Evolutionary conservation across 2,888 invertebrate genomes (phyloP).

Genomic region (Mimas tiliae): DNA sequence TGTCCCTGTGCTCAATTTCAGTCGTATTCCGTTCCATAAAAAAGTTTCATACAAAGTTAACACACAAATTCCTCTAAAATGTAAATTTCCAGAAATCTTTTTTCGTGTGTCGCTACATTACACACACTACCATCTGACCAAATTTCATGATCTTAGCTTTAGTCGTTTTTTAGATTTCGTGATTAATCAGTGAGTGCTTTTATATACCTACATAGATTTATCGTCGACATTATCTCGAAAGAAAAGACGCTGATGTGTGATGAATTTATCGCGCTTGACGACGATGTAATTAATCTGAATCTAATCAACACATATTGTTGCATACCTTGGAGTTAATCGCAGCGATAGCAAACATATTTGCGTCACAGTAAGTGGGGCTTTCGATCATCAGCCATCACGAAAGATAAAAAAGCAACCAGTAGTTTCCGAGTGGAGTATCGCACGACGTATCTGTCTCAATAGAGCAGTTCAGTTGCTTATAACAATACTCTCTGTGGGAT

Average conservation of each 20-base stretch:
- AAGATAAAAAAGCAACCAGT: constrained; percentile 52
- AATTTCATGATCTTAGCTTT: too few relatives aligned
- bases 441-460: constrained; percentile 76
- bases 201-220: not conserved
- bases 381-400: constrained; percentile 69
- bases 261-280: constrained; percentile 36
- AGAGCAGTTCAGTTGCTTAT: constrained; percentile 65
- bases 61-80: too few relatives aligned
- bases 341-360: constrained; percentile 52
- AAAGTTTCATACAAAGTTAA: too few relatives aligned
- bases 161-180: too few relatives aligned
- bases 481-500: constrained; percentile 73
- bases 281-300: constrained; percentile 46
- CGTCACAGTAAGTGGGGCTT: constrained; percentile 67
- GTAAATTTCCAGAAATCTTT: too few relatives aligned
- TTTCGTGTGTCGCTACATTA: too few relatives aligned
- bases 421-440: constrained; percentile 68
- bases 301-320: constrained; percentile 47
- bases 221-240: constrained; percentile 28
- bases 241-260: constrained; percentile 42
- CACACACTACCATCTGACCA: too few relatives aligned
- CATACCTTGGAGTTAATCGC: constrained; percentile 53
- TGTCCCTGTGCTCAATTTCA: too few relatives aligned
- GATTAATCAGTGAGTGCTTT: too few relatives aligned
- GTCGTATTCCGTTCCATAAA: too few relatives aligned